Base-by-base conservation (phyloP, 2,797 vertebrate genomes). In the Phylloscopus collybita region DNA sequence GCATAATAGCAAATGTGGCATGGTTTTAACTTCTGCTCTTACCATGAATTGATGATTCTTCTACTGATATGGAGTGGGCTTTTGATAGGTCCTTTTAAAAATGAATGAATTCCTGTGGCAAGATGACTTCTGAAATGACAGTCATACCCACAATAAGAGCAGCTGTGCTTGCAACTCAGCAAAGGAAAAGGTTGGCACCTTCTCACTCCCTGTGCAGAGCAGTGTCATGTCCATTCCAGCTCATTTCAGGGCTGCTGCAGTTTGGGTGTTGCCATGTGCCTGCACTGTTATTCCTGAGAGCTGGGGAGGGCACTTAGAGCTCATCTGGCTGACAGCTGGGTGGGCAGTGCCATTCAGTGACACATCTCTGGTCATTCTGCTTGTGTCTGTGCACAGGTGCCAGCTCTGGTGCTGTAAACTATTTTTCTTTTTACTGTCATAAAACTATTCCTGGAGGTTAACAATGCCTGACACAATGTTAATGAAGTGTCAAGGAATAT, bases 81-180 rank as follows among this genome's bases (percentile, higher is more conserved):
- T 80, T 92, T 95, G 70, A 45, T 34, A 81, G 57, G 56, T 76
- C 20, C 61, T 82, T 53, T 93, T 64, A 17, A 54, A 88, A 96
- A 91, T 44, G 2, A 79, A 62, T 70, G 19, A 40, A 56, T 85
- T 96, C 75, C 50, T 84, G 66, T 8, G 6, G 50, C 56, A 34
- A 94, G 67, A 79, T 51, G 69, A 42, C 30, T 91, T 11, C 30
- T 75, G 69, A 85, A 89, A 59, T 84, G 51, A 44, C 21, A 27
- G 44, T 79, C 36, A 27, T 51, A 74, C 27, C 27, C 16, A 22
- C 36, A 66, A 2, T 56, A 85, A 82, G 22, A 86, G 9, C 32
- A 56, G 20, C 26, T 85, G 14, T 42, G 8, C 84, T 93, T 76
- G 65, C 82, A 85, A 11, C 14, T 53, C 61, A 34, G 1, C 49